Conservation (phyloP, 92 coral and sea anemone genomes). For the Plumapathes pennacea region DNA sequence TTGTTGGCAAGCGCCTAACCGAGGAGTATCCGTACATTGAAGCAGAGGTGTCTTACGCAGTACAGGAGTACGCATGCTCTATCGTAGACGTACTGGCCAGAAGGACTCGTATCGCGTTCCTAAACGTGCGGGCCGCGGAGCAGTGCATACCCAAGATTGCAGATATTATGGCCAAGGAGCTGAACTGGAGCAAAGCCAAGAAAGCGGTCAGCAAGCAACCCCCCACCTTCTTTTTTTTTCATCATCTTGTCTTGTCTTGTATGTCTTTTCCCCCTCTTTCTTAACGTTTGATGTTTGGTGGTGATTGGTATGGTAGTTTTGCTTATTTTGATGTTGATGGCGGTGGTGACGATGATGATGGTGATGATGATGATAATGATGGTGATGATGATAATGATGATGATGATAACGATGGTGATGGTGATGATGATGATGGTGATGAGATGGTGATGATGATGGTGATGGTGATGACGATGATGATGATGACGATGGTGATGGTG, state of each 20-base stretch:
- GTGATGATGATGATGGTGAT: background rate
- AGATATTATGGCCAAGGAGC: conserved; percentile 94
- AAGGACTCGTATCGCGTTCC: conserved; percentile 91
- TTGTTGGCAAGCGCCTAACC: conserved; percentile 74
- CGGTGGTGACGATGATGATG: background rate
- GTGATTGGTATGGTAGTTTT: background rate
- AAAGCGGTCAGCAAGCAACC: conserved; percentile 80
- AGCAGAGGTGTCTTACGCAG: conserved; percentile 88
- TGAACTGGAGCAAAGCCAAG: conserved; percentile 78
- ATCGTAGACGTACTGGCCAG: conserved; percentile 91
- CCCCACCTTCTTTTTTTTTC: background rate
- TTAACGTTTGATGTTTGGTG: background rate
- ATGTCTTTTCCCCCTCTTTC: background rate
- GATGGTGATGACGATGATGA: background rate
- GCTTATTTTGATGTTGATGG: background rate
- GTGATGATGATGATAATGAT: background rate
- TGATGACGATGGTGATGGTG: background rate
- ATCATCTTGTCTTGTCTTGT: background rate
- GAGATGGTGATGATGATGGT: background rate
- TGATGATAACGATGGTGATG: background rate
- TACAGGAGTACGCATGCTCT: conserved; percentile 91
- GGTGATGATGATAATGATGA: background rate
- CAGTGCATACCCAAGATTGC: conserved; percentile 85
- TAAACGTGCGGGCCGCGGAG: conserved; percentile 82
- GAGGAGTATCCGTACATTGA: conserved; percentile 92